phyloP scores from a whole-genome alignment of 2,797 vertebrate genomes.

The Lepilemur septentrionalis region DNA sequence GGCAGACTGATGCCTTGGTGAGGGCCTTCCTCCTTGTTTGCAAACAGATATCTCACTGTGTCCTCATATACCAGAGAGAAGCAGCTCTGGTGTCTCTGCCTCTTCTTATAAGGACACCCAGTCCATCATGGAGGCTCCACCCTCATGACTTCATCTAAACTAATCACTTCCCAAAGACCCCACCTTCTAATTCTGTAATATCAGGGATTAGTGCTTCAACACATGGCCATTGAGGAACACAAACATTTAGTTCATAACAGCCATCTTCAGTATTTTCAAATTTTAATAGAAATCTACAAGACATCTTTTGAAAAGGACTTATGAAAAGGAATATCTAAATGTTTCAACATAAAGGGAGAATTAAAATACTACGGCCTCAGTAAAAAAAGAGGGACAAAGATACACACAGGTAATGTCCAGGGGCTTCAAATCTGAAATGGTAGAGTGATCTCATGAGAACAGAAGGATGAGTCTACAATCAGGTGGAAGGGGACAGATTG shows the following conservation, averaged over 20 bases:
- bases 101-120: neutral
- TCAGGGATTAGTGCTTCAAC: neutral
- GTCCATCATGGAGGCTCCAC: neutral
- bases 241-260: neutral
- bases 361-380: neutral
- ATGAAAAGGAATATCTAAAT: neutral
- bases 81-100: too few relatives aligned
- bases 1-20: too few relatives aligned
- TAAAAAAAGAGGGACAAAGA: neutral
- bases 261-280: neutral
- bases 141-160: neutral
- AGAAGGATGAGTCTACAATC: neutral
- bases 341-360: neutral
- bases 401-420: rapidly evolving
- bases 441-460: neutral
- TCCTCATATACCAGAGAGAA: neutral
- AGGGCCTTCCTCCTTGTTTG: neutral
- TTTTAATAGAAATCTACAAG: neutral
- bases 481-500: rapidly evolving
- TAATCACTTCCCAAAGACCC: neutral
- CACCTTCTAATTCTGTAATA: neutral
- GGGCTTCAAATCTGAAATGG: neutral
- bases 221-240: neutral
- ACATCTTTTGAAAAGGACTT: neutral
- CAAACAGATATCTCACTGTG: neutral